These are phyloP conservation scores for Heliconius sara DNA, from an alignment of 2,888 invertebrate species.

Conservation along the genomic window DNA sequence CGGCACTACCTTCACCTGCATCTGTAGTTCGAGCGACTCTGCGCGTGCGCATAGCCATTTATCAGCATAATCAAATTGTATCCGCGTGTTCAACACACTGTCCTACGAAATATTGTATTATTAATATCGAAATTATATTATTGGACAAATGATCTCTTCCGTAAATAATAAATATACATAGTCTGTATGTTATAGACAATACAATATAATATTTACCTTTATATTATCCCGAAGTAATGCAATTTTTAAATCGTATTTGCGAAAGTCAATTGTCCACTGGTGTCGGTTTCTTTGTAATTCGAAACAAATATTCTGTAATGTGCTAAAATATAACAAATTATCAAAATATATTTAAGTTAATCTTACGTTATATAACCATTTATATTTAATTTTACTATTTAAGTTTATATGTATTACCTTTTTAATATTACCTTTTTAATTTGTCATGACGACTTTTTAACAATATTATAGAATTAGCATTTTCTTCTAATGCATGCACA, in stretches of 20 bases:
- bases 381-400: background rate
- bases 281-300: slow-evolving; percentile 59
- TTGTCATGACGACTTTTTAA: slow-evolving; percentile 56
- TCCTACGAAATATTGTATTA: slow-evolving; percentile 46
- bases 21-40: slow-evolving; percentile 64
- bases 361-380: background rate
- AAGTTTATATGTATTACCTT: slow-evolving; percentile 52
- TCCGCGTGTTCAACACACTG: slow-evolving; percentile 59
- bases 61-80: slow-evolving; percentile 67
- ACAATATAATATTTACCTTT: slow-evolving; percentile 57
- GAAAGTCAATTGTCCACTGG: slow-evolving; percentile 57
- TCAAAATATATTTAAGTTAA: background rate
- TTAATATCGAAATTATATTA: background rate
- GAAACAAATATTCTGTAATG: slow-evolving; percentile 53
- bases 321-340: slow-evolving; percentile 51
- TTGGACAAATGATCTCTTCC: too few species aligned
- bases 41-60: slow-evolving; percentile 70
- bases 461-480: slow-evolving; percentile 52
- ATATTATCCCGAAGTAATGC: slow-evolving; percentile 69
- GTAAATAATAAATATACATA: too few species aligned
- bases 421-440: slow-evolving; percentile 59
- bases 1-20: slow-evolving; percentile 52
- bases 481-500: slow-evolving; percentile 54
- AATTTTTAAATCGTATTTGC: slow-evolving; percentile 61
- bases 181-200: background rate